Base-by-base conservation (phyloP, 2,797 vertebrate genomes). In the Heliangelus exortis region DNA sequence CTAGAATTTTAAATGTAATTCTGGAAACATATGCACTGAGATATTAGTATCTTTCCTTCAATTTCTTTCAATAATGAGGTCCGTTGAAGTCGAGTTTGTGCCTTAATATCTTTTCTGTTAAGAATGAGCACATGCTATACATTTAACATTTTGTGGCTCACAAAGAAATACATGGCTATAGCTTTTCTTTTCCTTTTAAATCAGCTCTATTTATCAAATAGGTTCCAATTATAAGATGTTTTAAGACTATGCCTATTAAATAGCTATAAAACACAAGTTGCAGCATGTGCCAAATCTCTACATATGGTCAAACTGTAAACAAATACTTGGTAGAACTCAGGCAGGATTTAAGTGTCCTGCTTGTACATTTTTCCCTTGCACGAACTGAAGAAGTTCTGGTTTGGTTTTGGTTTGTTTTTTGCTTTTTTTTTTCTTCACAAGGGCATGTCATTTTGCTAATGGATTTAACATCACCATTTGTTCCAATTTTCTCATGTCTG, bases 391-490 rank as follows among this genome's bases (percentile, higher is more conserved):
- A 95, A 93, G 43, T 97, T 97, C 87, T 97, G 69, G 61, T 41
- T 41, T 41, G 12, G 3, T 20, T 20, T 45, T 45, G 45, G 19
- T 45, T 50, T 50, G 23, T 50, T 50, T 50, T 50, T 36, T 36
- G 12, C n/a, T 33, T n/a, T 96, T 95, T 96, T 61, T 88, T 65
- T 95, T 95, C 87, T 97, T 97, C 45, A 59, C 93, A 95, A 54
- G 77, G 90, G 80, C 95, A 95, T 91, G 87, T 75, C 76, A 71
- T 91, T 93, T 96, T 93, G 75, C 63, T 98, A 98, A 98, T 97
- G 97, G 97, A 97, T 98, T 98, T 98, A 98, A 96, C 97, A 97
- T 81, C 72, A 82, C 87, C 83, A 96, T 97, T 97, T 97, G 68
- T 83, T 96, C 88, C 96, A 93, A 97, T 98, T 98, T 98, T 94